These are phyloP conservation scores for Lepidotrigona ventralis DNA, from an alignment of 1,140 invertebrate species.

Conservation along the genomic window DNA sequence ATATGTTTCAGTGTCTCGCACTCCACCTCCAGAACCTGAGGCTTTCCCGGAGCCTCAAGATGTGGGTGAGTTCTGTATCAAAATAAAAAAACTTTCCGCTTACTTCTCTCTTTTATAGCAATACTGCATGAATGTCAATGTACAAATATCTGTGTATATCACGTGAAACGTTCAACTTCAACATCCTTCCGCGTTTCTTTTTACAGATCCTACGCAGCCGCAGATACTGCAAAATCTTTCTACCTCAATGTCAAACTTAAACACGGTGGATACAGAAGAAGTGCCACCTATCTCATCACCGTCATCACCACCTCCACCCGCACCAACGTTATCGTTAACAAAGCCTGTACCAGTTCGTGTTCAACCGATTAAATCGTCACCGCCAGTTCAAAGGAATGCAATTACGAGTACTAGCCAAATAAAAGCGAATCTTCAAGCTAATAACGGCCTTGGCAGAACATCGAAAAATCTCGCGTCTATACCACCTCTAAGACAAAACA, in stretches of 20 bases:
- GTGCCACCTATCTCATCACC: constrained; percentile 67
- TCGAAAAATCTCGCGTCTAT: constrained; percentile 75
- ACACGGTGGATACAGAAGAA: constrained; percentile 64
- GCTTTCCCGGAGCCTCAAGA: constrained; percentile 78
- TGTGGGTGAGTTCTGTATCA: constrained; percentile 71
- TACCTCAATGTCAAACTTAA: constrained; percentile 77
- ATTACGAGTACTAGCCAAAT: constrained; percentile 77
- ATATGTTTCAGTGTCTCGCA: constrained; percentile 80
- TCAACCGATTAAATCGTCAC: constrained; percentile 76
- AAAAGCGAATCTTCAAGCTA: constrained; percentile 76
- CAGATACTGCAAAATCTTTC: constrained; percentile 76
- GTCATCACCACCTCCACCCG: constrained; percentile 65
- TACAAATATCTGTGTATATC: neutral
- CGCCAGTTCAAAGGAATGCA: constrained; percentile 73
- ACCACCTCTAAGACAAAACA: constrained; percentile 75
- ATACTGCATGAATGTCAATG: constrained; percentile 10
- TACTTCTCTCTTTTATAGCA: neutral
- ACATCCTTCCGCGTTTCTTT: neutral
- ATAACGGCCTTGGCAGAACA: constrained; percentile 69
- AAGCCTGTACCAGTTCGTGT: constrained; percentile 77
- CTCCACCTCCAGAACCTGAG: constrained; percentile 77
- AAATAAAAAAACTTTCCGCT: neutral
- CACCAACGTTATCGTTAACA: constrained; percentile 65
- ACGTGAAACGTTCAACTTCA: neutral
- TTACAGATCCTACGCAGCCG: constrained; percentile 75